phyloP scores from a whole-genome alignment of 2,888 invertebrate genomes.

The Ectropis crepuscularia region DNA sequence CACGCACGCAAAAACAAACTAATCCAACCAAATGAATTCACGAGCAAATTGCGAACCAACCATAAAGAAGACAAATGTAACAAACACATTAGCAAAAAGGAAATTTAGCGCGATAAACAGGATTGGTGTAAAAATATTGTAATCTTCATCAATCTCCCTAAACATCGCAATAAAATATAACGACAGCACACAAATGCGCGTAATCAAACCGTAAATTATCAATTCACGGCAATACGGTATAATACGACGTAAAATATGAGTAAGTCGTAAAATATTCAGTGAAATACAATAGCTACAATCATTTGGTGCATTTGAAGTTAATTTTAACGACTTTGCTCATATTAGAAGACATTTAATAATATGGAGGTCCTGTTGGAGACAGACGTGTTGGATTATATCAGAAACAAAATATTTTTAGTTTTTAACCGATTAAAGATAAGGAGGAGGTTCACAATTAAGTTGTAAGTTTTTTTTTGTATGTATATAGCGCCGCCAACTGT shows the following conservation, averaged over 20 bases:
- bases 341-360: no score
- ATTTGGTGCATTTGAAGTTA: slow-evolving; percentile 48
- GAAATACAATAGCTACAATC: slow-evolving; percentile 45
- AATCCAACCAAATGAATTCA: slow-evolving; percentile 31
- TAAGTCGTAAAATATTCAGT: slow-evolving; percentile 60
- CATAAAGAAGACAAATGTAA: slow-evolving; percentile 39
- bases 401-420: no score
- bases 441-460: no score
- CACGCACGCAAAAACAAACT: slow-evolving; percentile 4
- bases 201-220: slow-evolving; percentile 56
- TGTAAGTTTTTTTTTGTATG: no score
- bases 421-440: no score
- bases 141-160: slow-evolving; percentile 41
- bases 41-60: slow-evolving; percentile 35
- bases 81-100: slow-evolving; percentile 40
- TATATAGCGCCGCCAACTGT: no score
- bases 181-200: slow-evolving; percentile 47
- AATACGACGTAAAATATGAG: slow-evolving; percentile 59
- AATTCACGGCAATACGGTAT: slow-evolving; percentile 49
- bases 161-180: slow-evolving; percentile 48
- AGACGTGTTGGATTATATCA: no score
- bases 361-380: no score
- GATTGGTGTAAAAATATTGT: slow-evolving; percentile 42
- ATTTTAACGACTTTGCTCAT: slow-evolving; percentile 21
- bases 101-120: slow-evolving; percentile 40